These are phyloP conservation scores for Drosophila prostipennis DNA, from an alignment of 2,888 invertebrate genomes.

Conservation along the genomic window DNA sequence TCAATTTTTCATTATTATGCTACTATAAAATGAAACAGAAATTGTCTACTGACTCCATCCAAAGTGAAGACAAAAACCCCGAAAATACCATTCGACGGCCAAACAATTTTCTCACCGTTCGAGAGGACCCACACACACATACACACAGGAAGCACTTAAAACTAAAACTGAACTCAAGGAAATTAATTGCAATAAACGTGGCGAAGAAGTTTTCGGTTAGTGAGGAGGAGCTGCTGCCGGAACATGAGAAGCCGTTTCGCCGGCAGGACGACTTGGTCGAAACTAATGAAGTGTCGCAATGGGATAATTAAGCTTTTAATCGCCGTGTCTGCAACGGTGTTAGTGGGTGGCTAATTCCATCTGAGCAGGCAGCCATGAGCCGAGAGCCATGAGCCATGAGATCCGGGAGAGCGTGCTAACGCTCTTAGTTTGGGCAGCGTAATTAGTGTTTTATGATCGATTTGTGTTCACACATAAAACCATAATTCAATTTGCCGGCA, in stretches of 20 bases:
- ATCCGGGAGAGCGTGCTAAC: conserved; percentile 55
- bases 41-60: conserved; percentile 3
- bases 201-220: conserved; percentile 49
- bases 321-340: conserved; percentile 45
- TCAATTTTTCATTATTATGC: too few relatives aligned
- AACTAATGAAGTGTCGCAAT: conserved; percentile 79
- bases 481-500: conserved; percentile 70
- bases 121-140: conserved; percentile 13
- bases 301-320: conserved; percentile 78
- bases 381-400: conserved; percentile 20
- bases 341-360: conserved; percentile 26
- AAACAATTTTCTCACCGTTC: not conserved
- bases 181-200: conserved; percentile 79
- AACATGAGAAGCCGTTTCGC: conserved; percentile 24
- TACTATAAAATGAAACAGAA: too few relatives aligned
- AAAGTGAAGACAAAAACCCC: conserved; percentile 13
- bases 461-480: conserved; percentile 68
- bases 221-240: conserved; percentile 1
- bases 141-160: conserved; percentile 57
- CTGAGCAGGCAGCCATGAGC: not conserved
- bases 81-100: not conserved
- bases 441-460: conserved; percentile 80
- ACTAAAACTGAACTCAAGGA: conserved; percentile 69
- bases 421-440: conserved; percentile 55
- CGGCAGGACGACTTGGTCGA: conserved; percentile 56